phyloP scores from a whole-genome alignment of 2,888 invertebrate genomes.

The Timandra comae region DNA sequence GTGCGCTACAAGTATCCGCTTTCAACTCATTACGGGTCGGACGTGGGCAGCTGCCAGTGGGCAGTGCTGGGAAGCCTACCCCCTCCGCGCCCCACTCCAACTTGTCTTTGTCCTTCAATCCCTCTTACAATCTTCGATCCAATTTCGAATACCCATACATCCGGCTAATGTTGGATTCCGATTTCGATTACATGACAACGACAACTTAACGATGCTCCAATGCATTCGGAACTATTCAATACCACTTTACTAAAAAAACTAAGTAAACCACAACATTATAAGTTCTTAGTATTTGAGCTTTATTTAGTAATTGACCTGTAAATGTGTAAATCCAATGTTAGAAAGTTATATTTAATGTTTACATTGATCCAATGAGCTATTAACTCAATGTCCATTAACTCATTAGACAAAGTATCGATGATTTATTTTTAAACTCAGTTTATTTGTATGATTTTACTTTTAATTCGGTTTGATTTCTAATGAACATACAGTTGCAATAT shows the following conservation, averaged over 20 bases:
- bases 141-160: conserved; percentile 68
- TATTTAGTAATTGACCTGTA: too few relatives aligned
- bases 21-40: conserved; percentile 76
- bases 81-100: conserved; percentile 27
- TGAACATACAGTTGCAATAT: too few relatives aligned
- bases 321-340: too few relatives aligned
- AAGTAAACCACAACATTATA: conserved; percentile 1
- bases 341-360: too few relatives aligned
- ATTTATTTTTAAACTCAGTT: too few relatives aligned
- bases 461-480: too few relatives aligned
- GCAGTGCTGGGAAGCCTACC: conserved; percentile 33
- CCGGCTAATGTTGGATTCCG: conserved; percentile 57
- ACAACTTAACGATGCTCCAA: conserved; percentile 19
- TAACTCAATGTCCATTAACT: too few relatives aligned
- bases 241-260: background rate
- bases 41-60: conserved; percentile 69
- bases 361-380: too few relatives aligned
- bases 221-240: conserved; percentile 6
- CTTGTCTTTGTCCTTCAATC: conserved; percentile 69
- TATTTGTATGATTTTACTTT: too few relatives aligned
- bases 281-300: too few relatives aligned
- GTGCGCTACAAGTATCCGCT: conserved; percentile 78
- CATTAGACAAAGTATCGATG: too few relatives aligned
- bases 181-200: conserved; percentile 53
- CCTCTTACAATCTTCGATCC: conserved; percentile 73